Base-by-base conservation (phyloP, 1,140 invertebrate genomes). In the Ctenoplectra terminalis region DNA sequence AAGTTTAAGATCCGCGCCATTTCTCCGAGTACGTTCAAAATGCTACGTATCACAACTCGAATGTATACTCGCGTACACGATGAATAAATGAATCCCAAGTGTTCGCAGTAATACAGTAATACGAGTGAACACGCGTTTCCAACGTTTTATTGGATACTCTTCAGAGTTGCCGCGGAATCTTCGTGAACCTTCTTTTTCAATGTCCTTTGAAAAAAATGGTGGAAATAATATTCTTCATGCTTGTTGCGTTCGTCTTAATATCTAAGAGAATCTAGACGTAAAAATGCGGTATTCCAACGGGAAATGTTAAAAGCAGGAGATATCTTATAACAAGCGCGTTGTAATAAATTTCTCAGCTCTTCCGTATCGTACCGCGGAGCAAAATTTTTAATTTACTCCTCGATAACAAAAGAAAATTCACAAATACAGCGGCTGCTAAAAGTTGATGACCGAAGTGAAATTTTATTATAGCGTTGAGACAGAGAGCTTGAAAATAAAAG, bases 81-180 rank as follows among this genome's bases (percentile, higher is more conserved):
- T 66, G 40, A 66, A 66, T 46, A 66, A 66, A 66, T 46, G 64
- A 56, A 43, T 46, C 7, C 17, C 64, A 20, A 66, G 64, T 66
- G 64, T 66, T 66, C 34, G 37, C 20, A 17, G 37, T 29, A 66
- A 66, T 37, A 29, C 11, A 31, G 29, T 58, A 6, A 46, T 46
- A 46, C 64, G 7, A 46, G n/a, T 29, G 40, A 66, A 43, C 26
- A 2, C 20, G 40, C 40, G 20, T 34, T 34, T 20, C 17, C 58
- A n/a, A 26, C 40, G 64, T 43, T 66, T 66, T 46, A 46, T 66
- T 46, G 64, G n/a, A 11, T 29, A 46, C 64, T 46, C 40, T 31
- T 26, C 26, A 8, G 56, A 31, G 17, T 58, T 58, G 26, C 56
- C 52, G n/a, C 23, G 8, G 54, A 23, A 26, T 26, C 54, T n/a